phyloP scores from a whole-genome alignment of 2,888 invertebrate genomes.

The Eupithecia subfuscata region DNA sequence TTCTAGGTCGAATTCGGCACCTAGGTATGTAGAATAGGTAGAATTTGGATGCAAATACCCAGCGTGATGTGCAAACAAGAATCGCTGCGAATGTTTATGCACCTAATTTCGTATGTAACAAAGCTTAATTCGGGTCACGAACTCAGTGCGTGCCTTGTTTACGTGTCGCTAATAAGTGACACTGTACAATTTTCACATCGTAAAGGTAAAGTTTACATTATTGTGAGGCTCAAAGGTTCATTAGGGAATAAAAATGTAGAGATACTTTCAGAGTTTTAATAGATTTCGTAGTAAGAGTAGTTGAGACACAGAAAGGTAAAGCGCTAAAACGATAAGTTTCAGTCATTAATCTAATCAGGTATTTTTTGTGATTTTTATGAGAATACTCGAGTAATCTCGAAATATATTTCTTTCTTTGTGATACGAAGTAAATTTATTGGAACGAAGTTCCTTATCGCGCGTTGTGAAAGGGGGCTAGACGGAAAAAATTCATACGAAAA shows the following conservation, averaged over 20 bases:
- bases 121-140: slow-evolving; percentile 43
- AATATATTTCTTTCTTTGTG: too few species aligned
- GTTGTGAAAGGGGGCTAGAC: too few species aligned
- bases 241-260: background rate
- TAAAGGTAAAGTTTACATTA: slow-evolving; percentile 23
- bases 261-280: background rate
- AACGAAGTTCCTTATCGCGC: too few species aligned
- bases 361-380: background rate
- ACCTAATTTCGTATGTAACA: slow-evolving; percentile 40
- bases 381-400: background rate
- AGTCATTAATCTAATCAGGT: background rate
- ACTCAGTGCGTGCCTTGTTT: slow-evolving; percentile 46
- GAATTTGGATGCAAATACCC: background rate
- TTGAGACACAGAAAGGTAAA: background rate
- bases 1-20: background rate
- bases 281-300: background rate
- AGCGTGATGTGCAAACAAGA: slow-evolving; percentile 28
- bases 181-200: slow-evolving; percentile 46
- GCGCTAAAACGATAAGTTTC: background rate
- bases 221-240: background rate
- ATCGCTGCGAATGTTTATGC: slow-evolving; percentile 30
- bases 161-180: slow-evolving; percentile 47
- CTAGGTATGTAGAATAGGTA: background rate
- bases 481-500: too few species aligned
- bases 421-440: too few species aligned